Evolutionary conservation across 2,888 invertebrate species (phyloP), one percentile per base, ranked within the genome.

Genomic region (Cyclophora punctaria): DNA sequence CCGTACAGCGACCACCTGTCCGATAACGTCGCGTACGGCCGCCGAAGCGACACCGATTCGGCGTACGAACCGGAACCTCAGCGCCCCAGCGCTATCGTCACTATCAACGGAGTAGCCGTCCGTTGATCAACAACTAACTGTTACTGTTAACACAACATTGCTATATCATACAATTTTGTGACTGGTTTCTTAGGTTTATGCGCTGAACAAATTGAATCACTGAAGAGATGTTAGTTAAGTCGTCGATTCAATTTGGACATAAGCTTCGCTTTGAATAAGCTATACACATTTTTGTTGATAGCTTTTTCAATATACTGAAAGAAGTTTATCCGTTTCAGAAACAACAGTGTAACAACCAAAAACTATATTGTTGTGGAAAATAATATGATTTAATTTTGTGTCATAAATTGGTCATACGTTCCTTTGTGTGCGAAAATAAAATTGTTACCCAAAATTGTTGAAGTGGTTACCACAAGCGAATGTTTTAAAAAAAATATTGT

Each of bases 51-150:
- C 61, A 81, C 87, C 0, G 89, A 89, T 59, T 86, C 86, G 2
- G 83, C 87, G 0, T 92, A 92, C 71, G 92, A 92, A 53, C 93
- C 94, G 0, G 93, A 93, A 62, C 94, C 94, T 0, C 92, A 91
- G 46, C 84, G 86, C 0, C 88, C 86, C 0, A 87, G 59, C 48
- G 89, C 89, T 0, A 92, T 92, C 34, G 94, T 96, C 66, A 96
- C 96, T 45, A 96, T 96, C 66, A 96, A 96, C 72, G 96, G 96
- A 5, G 96, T 96, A 46, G 93, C 96, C 42, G 95, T 96, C 47
- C 93, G 95, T 88, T 96, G 90, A 85, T 3, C 40, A 47, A 48
- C 57, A 44, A 35, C 48, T 6, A 43, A 42, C 35, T 20, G 7
- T 3, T 4, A 3, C 35, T 35, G 37, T 37, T 20, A 20, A 20